A percentile compares a stretch with the other conserved stretches of the same genome.
Conservation (phyloP, 2,113 vertebrate genomes). For the Leuciscus idus region DNA sequence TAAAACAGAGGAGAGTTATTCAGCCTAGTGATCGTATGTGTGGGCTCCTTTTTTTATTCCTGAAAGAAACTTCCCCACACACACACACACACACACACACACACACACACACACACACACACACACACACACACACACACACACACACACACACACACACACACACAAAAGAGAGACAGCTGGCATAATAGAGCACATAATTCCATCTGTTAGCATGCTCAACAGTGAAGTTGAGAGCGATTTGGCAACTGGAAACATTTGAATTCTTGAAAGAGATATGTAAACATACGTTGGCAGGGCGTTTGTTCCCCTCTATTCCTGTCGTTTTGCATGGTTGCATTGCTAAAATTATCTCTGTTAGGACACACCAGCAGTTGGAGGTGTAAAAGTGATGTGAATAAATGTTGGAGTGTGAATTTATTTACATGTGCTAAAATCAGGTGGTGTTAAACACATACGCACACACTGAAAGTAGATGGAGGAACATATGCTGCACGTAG, state of each 20-base stretch:
- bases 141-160: neutral
- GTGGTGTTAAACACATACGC: neutral
- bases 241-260: conserved; percentile 32
- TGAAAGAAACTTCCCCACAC: neutral
- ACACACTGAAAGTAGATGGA: neutral
- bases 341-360: conserved; percentile 30
- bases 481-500: neutral
- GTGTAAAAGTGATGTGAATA: conserved; percentile 3
- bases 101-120: neutral
- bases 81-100: neutral
- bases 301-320: neutral
- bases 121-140: too few species aligned
- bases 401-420: conserved; percentile 20
- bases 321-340: neutral
- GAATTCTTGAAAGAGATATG: conserved; percentile 29
- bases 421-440: conserved; percentile 23
- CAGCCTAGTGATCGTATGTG: neutral
- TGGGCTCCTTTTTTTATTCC: conserved; percentile 27
- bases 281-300: neutral
- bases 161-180: neutral
- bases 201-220: conserved; percentile 50
- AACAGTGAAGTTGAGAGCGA: conserved; percentile 32
- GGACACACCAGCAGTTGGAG: conserved; percentile 26
- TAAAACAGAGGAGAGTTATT: conserved; percentile 12
- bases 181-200: conserved; percentile 41